Evolutionary conservation across 2,888 invertebrate species (phyloP).

Genomic region (Cheilosia pagana): DNA sequence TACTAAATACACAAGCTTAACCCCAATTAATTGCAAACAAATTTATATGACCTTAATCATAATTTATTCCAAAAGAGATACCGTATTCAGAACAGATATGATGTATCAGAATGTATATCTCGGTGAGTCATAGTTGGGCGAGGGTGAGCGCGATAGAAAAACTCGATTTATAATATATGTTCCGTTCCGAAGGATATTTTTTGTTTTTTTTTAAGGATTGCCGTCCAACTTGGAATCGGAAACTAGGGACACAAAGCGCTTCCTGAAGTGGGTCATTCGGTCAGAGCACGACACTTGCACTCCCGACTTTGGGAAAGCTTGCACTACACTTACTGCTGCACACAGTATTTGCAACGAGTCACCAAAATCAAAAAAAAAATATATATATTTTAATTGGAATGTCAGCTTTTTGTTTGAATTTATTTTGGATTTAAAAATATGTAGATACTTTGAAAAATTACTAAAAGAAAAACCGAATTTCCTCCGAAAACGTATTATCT

Average conservation of each 20-base stretch:
- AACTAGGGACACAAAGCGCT: conserved; percentile 30
- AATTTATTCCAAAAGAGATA: conserved; percentile 64
- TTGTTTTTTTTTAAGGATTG: conserved; percentile 36
- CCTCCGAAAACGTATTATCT: conserved; percentile 59
- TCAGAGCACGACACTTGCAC: conserved; percentile 67
- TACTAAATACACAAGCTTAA: conserved; percentile 24
- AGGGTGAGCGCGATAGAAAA: conserved; percentile 36
- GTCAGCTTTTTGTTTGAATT: conserved; percentile 10
- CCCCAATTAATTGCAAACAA: conserved; percentile 70
- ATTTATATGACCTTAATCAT: conserved; percentile 74
- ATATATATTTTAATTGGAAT: not conserved
- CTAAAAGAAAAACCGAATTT: conserved; percentile 20
- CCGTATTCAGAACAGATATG: conserved; percentile 7
- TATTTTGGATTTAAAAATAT: not conserved
- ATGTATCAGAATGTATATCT: conserved; percentile 45
- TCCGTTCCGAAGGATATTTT: not conserved
- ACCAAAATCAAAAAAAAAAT: too few relatives aligned
- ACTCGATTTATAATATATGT: not conserved
- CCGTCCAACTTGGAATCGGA: conserved; percentile 1
- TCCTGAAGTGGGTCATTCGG: conserved; percentile 71
- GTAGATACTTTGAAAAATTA: conserved; percentile 41
- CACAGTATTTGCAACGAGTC: not conserved
- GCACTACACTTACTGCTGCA: conserved; percentile 35
- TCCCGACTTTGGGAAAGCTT: conserved; percentile 63
- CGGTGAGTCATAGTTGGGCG: conserved; percentile 51